These are phyloP conservation scores for Acronicta aceris DNA, from an alignment of 2,888 invertebrate genomes.

Conservation along the genomic window DNA sequence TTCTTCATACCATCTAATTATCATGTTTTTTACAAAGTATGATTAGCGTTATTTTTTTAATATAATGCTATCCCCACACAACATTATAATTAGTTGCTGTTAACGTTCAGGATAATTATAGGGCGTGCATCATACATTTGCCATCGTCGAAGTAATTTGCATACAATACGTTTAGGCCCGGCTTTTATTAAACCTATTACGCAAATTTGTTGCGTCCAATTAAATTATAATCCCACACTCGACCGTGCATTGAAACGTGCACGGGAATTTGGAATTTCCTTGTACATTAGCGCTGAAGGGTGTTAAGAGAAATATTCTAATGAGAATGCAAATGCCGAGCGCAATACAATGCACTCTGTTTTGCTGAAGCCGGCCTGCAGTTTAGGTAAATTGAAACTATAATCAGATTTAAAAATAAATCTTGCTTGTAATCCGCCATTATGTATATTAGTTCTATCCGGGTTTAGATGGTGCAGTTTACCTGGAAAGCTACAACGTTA, in stretches of 20 bases:
- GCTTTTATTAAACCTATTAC: constrained; percentile 13
- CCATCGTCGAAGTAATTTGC: constrained; percentile 23
- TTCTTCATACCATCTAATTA: constrained; percentile 36
- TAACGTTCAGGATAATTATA: background rate
- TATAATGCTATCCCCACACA: constrained; percentile 8
- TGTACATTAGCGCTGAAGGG: constrained; percentile 45
- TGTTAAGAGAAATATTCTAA: constrained; percentile 69
- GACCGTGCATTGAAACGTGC: constrained; percentile 2
- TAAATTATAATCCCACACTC: constrained; percentile 23
- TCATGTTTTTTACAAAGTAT: constrained; percentile 19
- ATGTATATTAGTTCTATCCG: constrained; percentile 16
- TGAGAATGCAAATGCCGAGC: constrained; percentile 70
- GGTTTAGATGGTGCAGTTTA: constrained; percentile 16
- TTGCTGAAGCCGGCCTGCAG: constrained; percentile 53
- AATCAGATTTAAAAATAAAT: constrained; percentile 43
- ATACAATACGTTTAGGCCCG: constrained; percentile 12
- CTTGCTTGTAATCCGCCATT: constrained; percentile 34
- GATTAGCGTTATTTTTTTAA: constrained; percentile 16
- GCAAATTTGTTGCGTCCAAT: constrained; percentile 28
- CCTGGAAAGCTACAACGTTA: constrained; percentile 12
- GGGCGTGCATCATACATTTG: background rate
- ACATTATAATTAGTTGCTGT: background rate
- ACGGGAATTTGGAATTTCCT: constrained; percentile 29
- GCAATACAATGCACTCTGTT: constrained; percentile 63
- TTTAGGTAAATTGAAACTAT: constrained; percentile 61